A percentile compares a stretch with the other conserved stretches of the same genome.
Conservation (phyloP, 2,888 invertebrate species). For the Leptopterna dolabrata region DNA sequence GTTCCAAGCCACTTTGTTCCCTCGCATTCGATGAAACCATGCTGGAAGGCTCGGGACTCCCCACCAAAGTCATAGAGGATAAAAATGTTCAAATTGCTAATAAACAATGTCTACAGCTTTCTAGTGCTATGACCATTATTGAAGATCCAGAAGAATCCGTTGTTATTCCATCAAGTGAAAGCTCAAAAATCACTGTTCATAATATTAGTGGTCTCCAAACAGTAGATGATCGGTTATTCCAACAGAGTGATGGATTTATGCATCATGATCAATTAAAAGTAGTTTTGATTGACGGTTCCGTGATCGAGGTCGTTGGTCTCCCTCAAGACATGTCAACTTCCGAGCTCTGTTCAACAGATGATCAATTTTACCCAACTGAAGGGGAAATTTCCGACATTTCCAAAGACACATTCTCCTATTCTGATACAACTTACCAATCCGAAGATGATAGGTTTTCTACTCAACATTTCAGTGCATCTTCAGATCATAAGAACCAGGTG, state of each 20-base stretch:
- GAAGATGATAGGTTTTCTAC: conserved; percentile 28
- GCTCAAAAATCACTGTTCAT: neutral
- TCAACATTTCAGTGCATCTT: neutral
- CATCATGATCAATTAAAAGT: conserved; percentile 24
- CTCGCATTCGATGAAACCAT: neutral
- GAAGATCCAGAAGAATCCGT: neutral
- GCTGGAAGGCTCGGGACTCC: neutral
- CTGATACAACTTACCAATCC: conserved; percentile 20
- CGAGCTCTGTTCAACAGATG: conserved; percentile 37
- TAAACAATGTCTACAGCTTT: neutral
- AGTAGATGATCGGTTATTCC: neutral
- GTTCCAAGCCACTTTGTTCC: neutral
- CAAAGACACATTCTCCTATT: conserved; percentile 37
- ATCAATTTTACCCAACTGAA: conserved; percentile 30
- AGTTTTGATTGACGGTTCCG: conserved; percentile 56
- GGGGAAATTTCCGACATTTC: conserved; percentile 29
- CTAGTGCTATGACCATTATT: neutral
- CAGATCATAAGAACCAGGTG: neutral
- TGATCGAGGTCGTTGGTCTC: conserved; percentile 53
- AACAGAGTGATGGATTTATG: neutral
- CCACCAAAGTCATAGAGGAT: neutral
- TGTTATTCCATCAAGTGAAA: neutral
- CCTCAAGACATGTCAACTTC: conserved; percentile 46
- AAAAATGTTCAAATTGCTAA: neutral
- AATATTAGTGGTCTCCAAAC: neutral